These are phyloP conservation scores for Meda fulgida DNA, from an alignment of 2,797 vertebrate genomes.

Conservation along the genomic window DNA sequence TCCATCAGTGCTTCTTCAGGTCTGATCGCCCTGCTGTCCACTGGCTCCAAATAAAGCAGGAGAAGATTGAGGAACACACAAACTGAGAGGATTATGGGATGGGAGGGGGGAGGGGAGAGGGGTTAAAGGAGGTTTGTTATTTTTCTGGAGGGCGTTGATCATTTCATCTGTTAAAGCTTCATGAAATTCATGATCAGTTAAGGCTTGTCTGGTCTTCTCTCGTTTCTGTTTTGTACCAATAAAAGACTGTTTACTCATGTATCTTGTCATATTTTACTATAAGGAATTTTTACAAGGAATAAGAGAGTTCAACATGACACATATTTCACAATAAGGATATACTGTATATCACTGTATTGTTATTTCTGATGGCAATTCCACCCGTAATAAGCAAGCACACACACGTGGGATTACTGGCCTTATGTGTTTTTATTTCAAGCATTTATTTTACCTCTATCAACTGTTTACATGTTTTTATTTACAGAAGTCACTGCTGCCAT, in stretches of 20 bases:
- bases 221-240: conserved; percentile 78
- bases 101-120: not conserved
- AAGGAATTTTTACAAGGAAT: too few species aligned
- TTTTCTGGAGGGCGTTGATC: conserved; percentile 47
- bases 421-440: conserved; percentile 75
- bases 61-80: conserved; percentile 28
- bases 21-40: conserved; percentile 95
- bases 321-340: too few species aligned
- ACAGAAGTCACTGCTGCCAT: conserved; percentile 64
- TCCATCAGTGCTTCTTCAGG: conserved; percentile 96
- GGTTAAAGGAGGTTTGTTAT: not conserved
- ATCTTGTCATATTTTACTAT: not conserved
- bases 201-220: conserved; percentile 67
- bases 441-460: conserved; percentile 56
- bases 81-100: conserved; percentile 6
- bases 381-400: not conserved
- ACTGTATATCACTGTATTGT: too few species aligned
- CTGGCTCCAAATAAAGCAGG: conserved; percentile 89
- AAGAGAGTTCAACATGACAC: not conserved
- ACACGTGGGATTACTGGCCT: conserved; percentile 54
- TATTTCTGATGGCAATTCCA: too few species aligned
- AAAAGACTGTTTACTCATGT: conserved; percentile 63
- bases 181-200: conserved; percentile 79
- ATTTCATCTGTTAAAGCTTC: conserved; percentile 70
- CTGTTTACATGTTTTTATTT: conserved; percentile 71